Evolutionary conservation across 2,797 vertebrate species (phyloP).

Genomic region (Channallabes apus): DNA sequence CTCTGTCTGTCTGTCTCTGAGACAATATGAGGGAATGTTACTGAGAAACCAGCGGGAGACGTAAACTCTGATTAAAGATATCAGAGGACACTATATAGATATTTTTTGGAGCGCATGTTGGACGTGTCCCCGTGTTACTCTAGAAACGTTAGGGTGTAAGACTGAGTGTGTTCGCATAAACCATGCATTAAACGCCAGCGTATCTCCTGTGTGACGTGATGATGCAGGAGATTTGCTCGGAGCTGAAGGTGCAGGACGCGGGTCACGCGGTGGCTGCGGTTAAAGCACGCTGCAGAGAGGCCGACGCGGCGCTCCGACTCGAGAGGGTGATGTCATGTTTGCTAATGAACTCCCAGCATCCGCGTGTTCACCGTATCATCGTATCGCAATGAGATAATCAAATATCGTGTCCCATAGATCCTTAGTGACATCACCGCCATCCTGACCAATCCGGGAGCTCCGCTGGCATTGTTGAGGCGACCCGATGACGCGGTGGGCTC

Average conservation of each 20-base stretch:
- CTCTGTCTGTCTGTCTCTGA: no score
- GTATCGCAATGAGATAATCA: not conserved
- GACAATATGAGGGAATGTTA: no score
- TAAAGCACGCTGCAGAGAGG: slow-evolving; percentile 21
- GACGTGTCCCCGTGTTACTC: no score
- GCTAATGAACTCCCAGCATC: not conserved
- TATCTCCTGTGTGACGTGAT: not conserved
- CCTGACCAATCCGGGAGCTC: slow-evolving; percentile 70
- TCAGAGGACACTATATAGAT: no score
- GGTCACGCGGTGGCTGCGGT: slow-evolving; percentile 37
- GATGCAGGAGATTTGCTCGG: slow-evolving; percentile 54
- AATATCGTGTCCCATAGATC: slow-evolving; percentile 67
- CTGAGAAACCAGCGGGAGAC: no score
- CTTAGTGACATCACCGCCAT: slow-evolving; percentile 72
- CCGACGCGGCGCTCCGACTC: slow-evolving; percentile 26
- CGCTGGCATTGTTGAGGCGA: slow-evolving; percentile 66
- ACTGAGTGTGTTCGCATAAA: no score
- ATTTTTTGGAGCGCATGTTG: no score
- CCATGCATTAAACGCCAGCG: no score
- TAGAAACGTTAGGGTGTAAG: no score
- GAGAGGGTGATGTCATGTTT: slow-evolving; percentile 36
- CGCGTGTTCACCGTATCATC: not conserved
- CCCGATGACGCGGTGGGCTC: slow-evolving; percentile 46
- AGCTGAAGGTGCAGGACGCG: slow-evolving; percentile 50
- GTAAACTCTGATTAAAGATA: no score